Evolutionary conservation across 2,113 vertebrate genomes (phyloP).

Genomic region (Hippocampus mohnikei): DNA sequence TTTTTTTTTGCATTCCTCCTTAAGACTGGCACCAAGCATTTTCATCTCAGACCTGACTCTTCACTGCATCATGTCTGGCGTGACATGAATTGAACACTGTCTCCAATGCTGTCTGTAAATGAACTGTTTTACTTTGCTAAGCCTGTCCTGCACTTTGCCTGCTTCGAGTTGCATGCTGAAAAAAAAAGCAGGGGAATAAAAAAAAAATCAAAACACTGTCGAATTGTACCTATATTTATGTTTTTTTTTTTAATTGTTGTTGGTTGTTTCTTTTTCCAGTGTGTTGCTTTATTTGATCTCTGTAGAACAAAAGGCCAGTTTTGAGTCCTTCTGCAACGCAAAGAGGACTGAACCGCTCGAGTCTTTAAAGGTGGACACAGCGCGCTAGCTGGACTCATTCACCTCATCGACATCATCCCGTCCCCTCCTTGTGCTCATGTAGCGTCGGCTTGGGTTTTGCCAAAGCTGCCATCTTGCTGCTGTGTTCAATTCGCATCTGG

Average conservation of each 20-base stretch:
- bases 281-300: constrained; percentile 67
- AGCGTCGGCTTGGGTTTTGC: constrained; percentile 44
- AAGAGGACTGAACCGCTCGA: constrained; percentile 35
- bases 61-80: constrained; percentile 53
- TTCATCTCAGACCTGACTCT: constrained; percentile 41
- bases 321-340: constrained; percentile 18
- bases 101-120: constrained; percentile 75
- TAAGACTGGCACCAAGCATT: constrained; percentile 49
- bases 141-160: constrained; percentile 79
- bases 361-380: constrained; percentile 49
- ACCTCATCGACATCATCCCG: background rate
- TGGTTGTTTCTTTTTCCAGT: constrained; percentile 54
- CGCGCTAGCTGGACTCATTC: constrained; percentile 20
- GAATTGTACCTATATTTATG: constrained; percentile 75
- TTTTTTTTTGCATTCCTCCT: constrained; percentile 62
- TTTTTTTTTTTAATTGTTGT: constrained; percentile 70
- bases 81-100: constrained; percentile 63
- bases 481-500: constrained; percentile 49
- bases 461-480: constrained; percentile 54
- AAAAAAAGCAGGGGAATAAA: constrained; percentile 16
- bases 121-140: constrained; percentile 75
- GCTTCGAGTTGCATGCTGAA: constrained; percentile 75
- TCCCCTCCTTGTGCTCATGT: constrained; percentile 43
- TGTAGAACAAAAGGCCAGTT: constrained; percentile 68
- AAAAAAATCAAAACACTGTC: constrained; percentile 64